Base-by-base conservation (phyloP, 2,113 vertebrate species). In the Sceloporus tristichus region DNA sequence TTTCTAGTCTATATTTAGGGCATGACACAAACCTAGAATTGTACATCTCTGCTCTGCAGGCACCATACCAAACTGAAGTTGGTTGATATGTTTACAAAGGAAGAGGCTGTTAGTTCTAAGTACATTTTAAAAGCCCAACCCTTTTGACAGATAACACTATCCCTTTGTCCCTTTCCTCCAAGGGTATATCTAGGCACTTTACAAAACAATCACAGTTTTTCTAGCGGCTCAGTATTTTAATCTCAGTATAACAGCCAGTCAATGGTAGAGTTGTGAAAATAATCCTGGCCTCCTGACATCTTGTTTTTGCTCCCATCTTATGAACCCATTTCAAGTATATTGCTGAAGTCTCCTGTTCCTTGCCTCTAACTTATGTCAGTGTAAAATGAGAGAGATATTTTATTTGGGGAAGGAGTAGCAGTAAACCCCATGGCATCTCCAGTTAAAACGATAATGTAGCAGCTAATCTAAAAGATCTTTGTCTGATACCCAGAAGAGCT, bases 311-410 rank as follows among this genome's bases (percentile, higher is more conserved):
- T 65, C 19, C 56, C 5, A n/a, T 23, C 56, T 16, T 25, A 65
- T 66, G 75, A 48, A 68, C 53, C 53, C 7, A 53, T 86, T 68
- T 56, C 40, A 78, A 68, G 40, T 29, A 8, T 10, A 9, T n/a
- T 11, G n/a, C 34, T 59, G 62, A 62, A 85, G 25, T 16, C 54
- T 9, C 23, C 18, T 21, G 34, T 14, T 23, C 42, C 29, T 21
- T 84, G 9, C 54, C 42, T 73, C 27, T 59, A n/a, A 68, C 10
- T 56, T 68, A 18, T 23, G 25, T 65, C 13, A 27, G 23, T 18
- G 5, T 29, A 68, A 68, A 68, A 48, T 77, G 83, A 86, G 86
- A 86, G 82, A 87, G 82, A 79, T 9, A n/a, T 54, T 48, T 38
- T 59, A 18, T 29, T 11, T 56, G 19, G 29, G 29, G 78, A 29